Evolutionary conservation across 2,888 invertebrate species (phyloP).

Genomic region (Scaeva pyrastri): DNA sequence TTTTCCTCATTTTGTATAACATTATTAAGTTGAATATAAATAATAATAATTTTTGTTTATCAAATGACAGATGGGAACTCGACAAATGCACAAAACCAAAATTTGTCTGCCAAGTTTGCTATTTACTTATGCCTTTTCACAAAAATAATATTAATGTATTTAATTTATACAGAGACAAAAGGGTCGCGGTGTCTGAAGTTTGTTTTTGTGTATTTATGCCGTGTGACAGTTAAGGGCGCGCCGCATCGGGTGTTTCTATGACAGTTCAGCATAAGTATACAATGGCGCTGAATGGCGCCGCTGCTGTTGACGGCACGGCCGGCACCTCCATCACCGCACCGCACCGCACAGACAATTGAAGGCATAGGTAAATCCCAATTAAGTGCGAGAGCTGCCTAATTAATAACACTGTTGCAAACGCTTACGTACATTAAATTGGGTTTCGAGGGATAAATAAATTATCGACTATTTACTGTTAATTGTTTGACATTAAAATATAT

Average conservation of each 20-base stretch:
- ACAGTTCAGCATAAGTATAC: constrained; percentile 18
- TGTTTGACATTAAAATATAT: constrained; percentile 65
- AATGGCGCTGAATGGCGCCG: background rate
- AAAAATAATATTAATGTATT: constrained; percentile 16
- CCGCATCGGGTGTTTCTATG: no score
- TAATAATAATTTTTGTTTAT: constrained; percentile 49
- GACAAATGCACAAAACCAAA: constrained; percentile 15
- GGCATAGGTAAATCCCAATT: constrained; percentile 51
- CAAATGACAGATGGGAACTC: constrained; percentile 35
- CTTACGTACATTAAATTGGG: constrained; percentile 72
- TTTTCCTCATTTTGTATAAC: no score
- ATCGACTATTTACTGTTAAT: constrained; percentile 73
- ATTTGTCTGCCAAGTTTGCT: constrained; percentile 41
- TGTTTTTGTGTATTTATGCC: background rate
- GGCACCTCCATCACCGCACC: no score
- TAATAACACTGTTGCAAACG: constrained; percentile 72
- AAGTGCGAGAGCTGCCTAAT: constrained; percentile 57
- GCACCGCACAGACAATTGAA: background rate
- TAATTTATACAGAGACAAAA: background rate
- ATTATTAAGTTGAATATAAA: no score
- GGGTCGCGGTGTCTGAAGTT: constrained; percentile 8
- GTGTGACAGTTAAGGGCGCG: constrained; percentile 6
- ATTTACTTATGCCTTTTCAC: constrained; percentile 24
- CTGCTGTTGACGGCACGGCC: constrained; percentile 1
- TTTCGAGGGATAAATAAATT: constrained; percentile 69